phyloP scores from a whole-genome alignment of 2,113 vertebrate species.

The Toxostoma redivivum region DNA sequence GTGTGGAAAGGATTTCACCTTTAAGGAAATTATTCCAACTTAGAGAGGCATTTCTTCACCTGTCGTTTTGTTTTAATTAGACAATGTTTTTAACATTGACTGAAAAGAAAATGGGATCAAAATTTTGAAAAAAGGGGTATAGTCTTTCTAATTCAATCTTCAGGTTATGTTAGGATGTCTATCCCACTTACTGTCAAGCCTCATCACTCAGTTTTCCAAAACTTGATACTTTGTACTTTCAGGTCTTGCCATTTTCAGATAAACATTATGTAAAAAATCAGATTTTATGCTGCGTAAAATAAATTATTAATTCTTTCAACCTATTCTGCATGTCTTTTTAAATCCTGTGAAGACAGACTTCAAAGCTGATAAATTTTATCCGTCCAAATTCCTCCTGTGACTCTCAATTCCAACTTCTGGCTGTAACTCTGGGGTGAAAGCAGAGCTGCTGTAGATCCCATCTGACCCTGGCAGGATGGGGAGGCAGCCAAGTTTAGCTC shows the following conservation, averaged over 20 bases:
- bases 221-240: conserved; percentile 50
- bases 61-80: background rate
- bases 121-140: background rate
- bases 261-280: conserved; percentile 18
- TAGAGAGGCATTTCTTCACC: background rate
- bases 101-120: background rate
- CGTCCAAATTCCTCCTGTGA: background rate
- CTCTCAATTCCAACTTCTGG: background rate
- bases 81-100: background rate
- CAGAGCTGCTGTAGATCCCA: background rate
- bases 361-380: background rate
- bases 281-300: conserved; percentile 49
- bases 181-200: background rate
- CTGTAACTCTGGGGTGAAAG: background rate
- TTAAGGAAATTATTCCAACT: background rate
- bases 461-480: background rate
- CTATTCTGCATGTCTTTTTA: background rate
- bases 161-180: background rate
- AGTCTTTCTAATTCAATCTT: background rate
- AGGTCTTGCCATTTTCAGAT: conserved; percentile 13
- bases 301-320: conserved; percentile 58
- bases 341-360: background rate
- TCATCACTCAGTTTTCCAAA: conserved; percentile 24
- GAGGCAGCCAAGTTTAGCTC: background rate
- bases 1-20: background rate